These are phyloP conservation scores for Prionace glauca DNA, from an alignment of 2,797 vertebrate genomes.

Conservation along the genomic window DNA sequence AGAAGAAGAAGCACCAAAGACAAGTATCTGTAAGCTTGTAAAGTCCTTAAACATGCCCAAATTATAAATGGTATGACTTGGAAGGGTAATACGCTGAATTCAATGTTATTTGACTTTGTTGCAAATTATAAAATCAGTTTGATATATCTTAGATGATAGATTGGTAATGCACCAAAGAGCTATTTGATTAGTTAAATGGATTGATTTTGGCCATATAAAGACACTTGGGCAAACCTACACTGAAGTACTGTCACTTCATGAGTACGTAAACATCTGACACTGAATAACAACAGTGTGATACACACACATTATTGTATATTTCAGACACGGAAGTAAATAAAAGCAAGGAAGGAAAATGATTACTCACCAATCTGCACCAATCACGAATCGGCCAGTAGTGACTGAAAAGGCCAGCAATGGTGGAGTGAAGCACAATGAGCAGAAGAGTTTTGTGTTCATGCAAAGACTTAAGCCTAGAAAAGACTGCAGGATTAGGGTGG, in stretches of 20 bases:
- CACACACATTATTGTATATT: background rate
- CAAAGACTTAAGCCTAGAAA: background rate
- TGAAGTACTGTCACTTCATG: background rate
- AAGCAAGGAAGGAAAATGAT: slow-evolving; percentile 24
- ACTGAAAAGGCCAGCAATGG: background rate
- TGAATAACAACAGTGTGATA: background rate
- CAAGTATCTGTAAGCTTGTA: background rate
- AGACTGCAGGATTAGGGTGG: background rate
- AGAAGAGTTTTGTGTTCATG: background rate
- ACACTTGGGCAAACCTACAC: background rate
- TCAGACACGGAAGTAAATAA: background rate
- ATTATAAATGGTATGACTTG: background rate
- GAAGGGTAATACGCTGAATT: background rate
- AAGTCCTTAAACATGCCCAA: background rate
- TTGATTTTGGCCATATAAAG: background rate
- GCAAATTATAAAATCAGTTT: background rate
- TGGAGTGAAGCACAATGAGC: background rate
- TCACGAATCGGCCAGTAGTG: background rate
- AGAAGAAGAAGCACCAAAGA: slow-evolving; percentile 48
- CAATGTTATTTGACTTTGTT: background rate
- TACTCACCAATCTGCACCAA: slow-evolving; percentile 32
- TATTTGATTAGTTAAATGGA: background rate
- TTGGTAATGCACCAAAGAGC: background rate
- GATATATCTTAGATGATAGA: background rate
- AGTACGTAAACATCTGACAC: background rate